Base-by-base conservation (phyloP, 2,797 vertebrate species). In the Syngnathus acus region DNA sequence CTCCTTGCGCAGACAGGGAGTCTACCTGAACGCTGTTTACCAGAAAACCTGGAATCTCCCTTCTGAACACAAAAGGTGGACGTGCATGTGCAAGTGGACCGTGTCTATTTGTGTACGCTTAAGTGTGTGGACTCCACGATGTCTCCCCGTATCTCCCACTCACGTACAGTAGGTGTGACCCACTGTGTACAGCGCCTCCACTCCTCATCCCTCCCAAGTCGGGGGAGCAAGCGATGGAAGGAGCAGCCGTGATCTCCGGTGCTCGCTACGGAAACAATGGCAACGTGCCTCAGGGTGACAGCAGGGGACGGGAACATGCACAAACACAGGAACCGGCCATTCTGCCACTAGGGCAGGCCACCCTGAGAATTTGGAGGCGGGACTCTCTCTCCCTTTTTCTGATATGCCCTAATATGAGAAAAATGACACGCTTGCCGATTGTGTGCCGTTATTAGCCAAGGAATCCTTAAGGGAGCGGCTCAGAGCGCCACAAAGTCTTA, bases 281-380 rank as follows among this genome's bases (percentile, higher is more conserved):
- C 89, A 89, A 91, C 91, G 77, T 64, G 76, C 82, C 82, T 83
- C 75, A 48, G 69, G 71, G 84, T 92, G 92, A 91, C 91, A 92
- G 90, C 89, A 64, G 91, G 91, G 91, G 90, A 91, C 92, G 92
- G 89, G 91, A 93, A 93, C 88, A 89, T 71, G 83, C 88, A 92
- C 91, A 92, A 92, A 93, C 87, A 91, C 90, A 90, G 90, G 90
- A 93, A 93, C 90, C 43, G 71, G 81, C 83, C 78, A 76, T 84
- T 87, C 82, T 89, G 88, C 86, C 87, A 86, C 75, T 61, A 86
- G 88, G 81, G 80, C 86, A 76, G 78, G 75, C 78, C 84, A 78
- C 76, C 81, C 76, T 80, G 83, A 87, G 84, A 87, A 81, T 81
- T 72, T 73, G 78, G 72, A 76, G 76, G 79, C 79, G 80, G 80